Evolutionary conservation across 1,140 invertebrate genomes (phyloP), one percentile per base, ranked within the genome.

Genomic region (Whitmania pigra): DNA sequence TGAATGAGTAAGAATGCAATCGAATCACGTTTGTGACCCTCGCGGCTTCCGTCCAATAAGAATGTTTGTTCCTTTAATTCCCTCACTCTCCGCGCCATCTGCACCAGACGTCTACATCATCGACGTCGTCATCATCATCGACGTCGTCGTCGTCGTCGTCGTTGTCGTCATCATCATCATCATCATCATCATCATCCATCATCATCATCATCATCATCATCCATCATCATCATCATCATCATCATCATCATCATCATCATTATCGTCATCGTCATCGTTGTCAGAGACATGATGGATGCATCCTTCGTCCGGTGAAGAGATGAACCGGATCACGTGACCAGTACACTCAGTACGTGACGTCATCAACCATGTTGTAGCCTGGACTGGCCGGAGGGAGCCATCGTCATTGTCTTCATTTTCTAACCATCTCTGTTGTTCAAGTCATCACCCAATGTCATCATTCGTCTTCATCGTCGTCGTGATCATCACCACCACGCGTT

Each of bases 271-370:
- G 15, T 15, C 6, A 15, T 63, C 22, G 22, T 25, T 15, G 15
- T 63, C 18, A 31, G 22, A 25, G 15, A 31, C 57, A 63, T 4
- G 29, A 63, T 63, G 57, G 43, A 49, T 49, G 43, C 43, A 3
- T 49, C 43, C 43, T 0, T 49, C 43, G 2, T 49, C 43, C 43
- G 43, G 43, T 63, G 57, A 63, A 22, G 22, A 13, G 57, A 63
- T 25, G 57, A 63, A 63, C 22, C 22, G 6, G 29, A 25, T 25
- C 57, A 63, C 29, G 22, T 63, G 57, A 63, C 22, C 57, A 63
- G 73, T 85, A 85, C 6, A 84, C 84, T 71, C 80, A 74, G 75
- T 82, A 84, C n/a, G 84, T 57, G 17, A 71, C 75, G 74, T 63
- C 57, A 63, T 63, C 29, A 25, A 63, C 57, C 22, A 63, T 18